Conservation (phyloP, 2,797 vertebrate genomes). For the Gallinago nigripennis region DNA sequence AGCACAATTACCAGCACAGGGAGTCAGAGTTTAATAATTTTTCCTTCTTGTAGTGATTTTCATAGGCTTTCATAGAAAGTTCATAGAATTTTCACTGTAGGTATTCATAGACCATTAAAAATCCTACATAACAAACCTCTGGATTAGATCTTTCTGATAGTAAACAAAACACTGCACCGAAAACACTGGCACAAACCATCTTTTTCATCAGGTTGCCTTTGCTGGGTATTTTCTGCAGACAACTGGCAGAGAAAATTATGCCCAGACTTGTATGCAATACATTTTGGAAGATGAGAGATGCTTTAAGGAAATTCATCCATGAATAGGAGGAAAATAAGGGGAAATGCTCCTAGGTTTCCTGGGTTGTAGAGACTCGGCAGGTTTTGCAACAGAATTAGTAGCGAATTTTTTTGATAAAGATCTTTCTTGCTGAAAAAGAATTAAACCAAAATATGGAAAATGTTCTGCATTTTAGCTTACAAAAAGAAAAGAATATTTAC, state of each 20-base stretch:
- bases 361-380: neutral
- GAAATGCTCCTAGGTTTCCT: neutral
- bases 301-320: neutral
- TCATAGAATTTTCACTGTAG: neutral
- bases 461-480: neutral
- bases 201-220: neutral
- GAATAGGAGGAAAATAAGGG: neutral
- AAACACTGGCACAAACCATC: neutral
- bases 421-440: neutral
- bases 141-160: neutral
- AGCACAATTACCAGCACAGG: neutral
- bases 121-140: neutral
- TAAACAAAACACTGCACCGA: neutral
- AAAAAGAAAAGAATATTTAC: neutral
- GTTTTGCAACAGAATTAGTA: neutral
- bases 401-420: neutral
- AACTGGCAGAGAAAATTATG: neutral
- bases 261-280: neutral
- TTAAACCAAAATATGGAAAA: neutral
- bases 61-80: too few relatives aligned
- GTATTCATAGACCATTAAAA: neutral
- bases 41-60: neutral
- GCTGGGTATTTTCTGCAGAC: neutral
- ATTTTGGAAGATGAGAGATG: neutral
- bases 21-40: neutral